Evolutionary conservation across 2,113 vertebrate genomes (phyloP).

Genomic region (Apistogramma diplotaenia): DNA sequence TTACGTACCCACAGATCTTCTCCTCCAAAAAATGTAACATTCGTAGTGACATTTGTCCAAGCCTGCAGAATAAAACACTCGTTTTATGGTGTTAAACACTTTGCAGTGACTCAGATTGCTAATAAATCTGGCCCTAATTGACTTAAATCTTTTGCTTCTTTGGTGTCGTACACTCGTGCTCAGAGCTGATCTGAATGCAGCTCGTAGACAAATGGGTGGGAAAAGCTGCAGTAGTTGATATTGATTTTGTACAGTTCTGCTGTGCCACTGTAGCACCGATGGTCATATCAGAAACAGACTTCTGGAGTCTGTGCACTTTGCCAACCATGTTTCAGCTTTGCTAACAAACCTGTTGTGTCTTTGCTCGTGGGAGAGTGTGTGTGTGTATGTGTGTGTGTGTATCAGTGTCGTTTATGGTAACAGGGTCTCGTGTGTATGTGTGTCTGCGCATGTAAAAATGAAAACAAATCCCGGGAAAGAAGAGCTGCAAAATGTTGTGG

Average conservation of each 20-base stretch:
- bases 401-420: constrained; percentile 51
- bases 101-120: not conserved
- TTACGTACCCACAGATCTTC: accelerated
- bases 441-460: not conserved
- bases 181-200: not conserved
- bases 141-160: not conserved
- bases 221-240: not conserved
- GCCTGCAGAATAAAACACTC: not conserved
- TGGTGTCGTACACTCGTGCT: accelerated
- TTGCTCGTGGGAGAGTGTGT: constrained; percentile 15
- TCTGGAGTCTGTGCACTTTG: constrained; percentile 23
- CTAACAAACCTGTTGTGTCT: constrained; percentile 36
- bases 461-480: not conserved
- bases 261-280: constrained; percentile 16
- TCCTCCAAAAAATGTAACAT: not conserved
- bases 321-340: constrained; percentile 51
- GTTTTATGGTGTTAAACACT: accelerated
- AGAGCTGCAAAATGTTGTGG: not conserved
- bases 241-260: not conserved
- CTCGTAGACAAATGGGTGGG: not conserved
- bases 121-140: not conserved
- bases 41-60: not conserved
- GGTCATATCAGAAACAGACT: constrained; percentile 39
- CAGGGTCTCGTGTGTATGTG: constrained; percentile 57
- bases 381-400: not conserved